Evolutionary conservation across 2,888 invertebrate genomes (phyloP).

Genomic region (Atherix ibis): DNA sequence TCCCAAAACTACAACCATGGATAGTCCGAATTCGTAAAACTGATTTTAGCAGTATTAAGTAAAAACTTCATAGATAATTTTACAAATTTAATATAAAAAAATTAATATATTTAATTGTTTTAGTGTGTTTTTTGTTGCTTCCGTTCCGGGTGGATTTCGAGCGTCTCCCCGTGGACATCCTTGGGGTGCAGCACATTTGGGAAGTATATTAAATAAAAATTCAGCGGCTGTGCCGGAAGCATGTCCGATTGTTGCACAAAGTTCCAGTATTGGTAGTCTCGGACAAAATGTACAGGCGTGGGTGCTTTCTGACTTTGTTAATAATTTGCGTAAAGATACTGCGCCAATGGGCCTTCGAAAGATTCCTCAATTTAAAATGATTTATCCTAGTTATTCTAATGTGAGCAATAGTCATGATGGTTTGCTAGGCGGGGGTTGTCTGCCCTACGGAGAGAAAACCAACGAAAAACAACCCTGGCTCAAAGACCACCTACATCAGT

Average conservation of each 20-base stretch:
- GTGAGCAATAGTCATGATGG: constrained; percentile 75
- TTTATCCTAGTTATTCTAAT: constrained; percentile 71
- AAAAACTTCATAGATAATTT: constrained; percentile 17
- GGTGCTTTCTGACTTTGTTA: constrained; percentile 61
- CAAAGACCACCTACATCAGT: constrained; percentile 56
- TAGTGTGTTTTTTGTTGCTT: constrained; percentile 74
- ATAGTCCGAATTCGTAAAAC: constrained; percentile 52
- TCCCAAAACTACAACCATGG: constrained; percentile 53
- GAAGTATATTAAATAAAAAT: constrained; percentile 47
- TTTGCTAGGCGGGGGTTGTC: constrained; percentile 67
- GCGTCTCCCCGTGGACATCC: constrained; percentile 34
- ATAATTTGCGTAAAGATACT: constrained; percentile 40
- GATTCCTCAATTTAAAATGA: constrained; percentile 40
- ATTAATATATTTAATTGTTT: constrained; percentile 12
- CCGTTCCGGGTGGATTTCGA: constrained; percentile 68
- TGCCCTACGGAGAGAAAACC: constrained; percentile 66
- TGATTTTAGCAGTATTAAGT: constrained; percentile 75
- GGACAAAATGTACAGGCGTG: constrained; percentile 55
- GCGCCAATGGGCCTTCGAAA: constrained; percentile 36
- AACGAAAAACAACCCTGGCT: constrained; percentile 80
- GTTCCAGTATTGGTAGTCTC: constrained; percentile 79
- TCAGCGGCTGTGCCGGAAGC: constrained; percentile 38
- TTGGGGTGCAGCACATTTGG: constrained; percentile 49
- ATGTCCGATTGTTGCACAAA: constrained; percentile 69
- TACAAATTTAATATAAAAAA: neutral